Evolutionary conservation across 2,113 vertebrate genomes (phyloP).

Genomic region (Vombatus ursinus): DNA sequence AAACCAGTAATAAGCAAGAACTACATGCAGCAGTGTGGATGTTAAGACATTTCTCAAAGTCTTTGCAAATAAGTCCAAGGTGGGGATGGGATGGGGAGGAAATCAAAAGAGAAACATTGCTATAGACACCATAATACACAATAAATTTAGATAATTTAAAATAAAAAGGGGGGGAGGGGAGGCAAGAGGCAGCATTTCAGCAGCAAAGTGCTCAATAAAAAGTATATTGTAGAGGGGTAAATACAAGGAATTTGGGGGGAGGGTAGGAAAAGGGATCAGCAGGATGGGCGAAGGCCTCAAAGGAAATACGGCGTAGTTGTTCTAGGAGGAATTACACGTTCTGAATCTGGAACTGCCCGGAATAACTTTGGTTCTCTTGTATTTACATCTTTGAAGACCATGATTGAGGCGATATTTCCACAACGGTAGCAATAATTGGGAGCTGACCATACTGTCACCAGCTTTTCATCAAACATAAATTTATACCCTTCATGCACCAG

Average conservation of each 20-base stretch:
- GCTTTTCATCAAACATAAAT: slow-evolving; percentile 99
- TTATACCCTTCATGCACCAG: slow-evolving; percentile 98
- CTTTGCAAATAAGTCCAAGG: slow-evolving; percentile 75
- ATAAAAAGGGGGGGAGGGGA: slow-evolving; percentile 83
- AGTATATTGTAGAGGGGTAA: slow-evolving; percentile 79
- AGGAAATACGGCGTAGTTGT: slow-evolving; percentile 98
- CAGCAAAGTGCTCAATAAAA: slow-evolving; percentile 90
- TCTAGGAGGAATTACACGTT: slow-evolving; percentile 94
- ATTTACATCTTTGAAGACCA: slow-evolving; percentile 98
- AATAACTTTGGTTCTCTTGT: slow-evolving; percentile 97
- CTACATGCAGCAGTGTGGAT: slow-evolving; percentile 74
- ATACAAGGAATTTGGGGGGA: slow-evolving; percentile 67
- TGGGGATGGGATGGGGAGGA: slow-evolving; percentile 21
- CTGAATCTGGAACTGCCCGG: slow-evolving; percentile 95
- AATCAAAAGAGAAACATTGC: slow-evolving; percentile 67
- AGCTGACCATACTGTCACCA: slow-evolving; percentile 98
- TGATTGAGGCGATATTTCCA: slow-evolving; percentile 98
- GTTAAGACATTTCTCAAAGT: slow-evolving; percentile 77
- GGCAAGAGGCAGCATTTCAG: slow-evolving; percentile 90
- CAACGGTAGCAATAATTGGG: slow-evolving; percentile 99
- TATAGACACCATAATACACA: slow-evolving; percentile 82
- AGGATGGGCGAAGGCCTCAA: slow-evolving; percentile 83
- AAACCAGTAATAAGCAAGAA: slow-evolving; percentile 65
- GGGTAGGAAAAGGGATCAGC: slow-evolving; percentile 73
- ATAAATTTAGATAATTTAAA: slow-evolving; percentile 88